A percentile compares a stretch with the other conserved stretches of the same genome.
These are phyloP conservation scores for Sinocyclocheilus anshuiensis DNA, from an alignment of 2,113 vertebrate genomes.

Conservation along the genomic window DNA sequence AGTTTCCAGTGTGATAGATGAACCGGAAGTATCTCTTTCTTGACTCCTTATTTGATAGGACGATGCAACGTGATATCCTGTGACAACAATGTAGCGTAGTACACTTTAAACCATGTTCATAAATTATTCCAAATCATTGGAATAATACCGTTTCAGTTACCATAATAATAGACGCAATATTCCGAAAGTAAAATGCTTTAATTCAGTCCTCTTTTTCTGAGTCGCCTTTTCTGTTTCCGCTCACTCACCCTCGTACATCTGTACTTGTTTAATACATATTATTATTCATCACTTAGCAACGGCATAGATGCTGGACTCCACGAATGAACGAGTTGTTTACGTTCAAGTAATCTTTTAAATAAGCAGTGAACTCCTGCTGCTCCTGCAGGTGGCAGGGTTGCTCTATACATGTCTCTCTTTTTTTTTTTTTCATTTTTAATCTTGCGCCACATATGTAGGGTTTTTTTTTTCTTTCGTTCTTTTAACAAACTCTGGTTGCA, in stretches of 20 bases:
- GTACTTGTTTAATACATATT: background rate
- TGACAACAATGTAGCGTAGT: background rate
- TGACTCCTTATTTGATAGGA: background rate
- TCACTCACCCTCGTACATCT: background rate
- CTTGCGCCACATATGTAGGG: background rate
- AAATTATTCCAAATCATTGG: too few species aligned
- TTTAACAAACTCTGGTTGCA: conserved; percentile 59
- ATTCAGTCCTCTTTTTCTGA: background rate
- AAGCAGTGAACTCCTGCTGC: background rate
- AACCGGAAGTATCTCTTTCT: background rate
- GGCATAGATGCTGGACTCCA: background rate
- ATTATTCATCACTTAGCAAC: background rate
- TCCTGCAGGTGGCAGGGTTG: conserved; percentile 18
- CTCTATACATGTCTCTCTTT: background rate
- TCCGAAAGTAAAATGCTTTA: background rate
- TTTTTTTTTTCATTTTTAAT: conserved; percentile 10
- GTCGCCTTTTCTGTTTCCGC: background rate
- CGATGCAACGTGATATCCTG: background rate
- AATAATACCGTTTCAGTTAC: background rate
- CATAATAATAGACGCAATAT: background rate
- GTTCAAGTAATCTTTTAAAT: background rate
- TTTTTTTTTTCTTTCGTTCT: background rate
- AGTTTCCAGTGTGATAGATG: background rate
- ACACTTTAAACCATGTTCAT: too few species aligned
- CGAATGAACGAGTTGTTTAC: background rate